These are phyloP conservation scores for Orientallactaga sibirica DNA, from an alignment of 2,797 vertebrate genomes.

Conservation along the genomic window DNA sequence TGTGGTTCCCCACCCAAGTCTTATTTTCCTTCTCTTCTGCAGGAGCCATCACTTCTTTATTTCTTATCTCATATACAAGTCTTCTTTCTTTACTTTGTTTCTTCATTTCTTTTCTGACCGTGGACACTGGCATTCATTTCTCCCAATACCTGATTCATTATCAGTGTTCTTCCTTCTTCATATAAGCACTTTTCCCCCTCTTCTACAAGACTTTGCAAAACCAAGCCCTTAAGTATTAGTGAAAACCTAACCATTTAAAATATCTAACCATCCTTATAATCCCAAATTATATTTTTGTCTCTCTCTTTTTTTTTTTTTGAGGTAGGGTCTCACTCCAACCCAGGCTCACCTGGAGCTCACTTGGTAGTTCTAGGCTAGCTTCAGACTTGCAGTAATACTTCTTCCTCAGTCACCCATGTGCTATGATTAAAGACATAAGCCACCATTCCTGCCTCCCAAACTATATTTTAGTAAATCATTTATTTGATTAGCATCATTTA, in stretches of 20 bases:
- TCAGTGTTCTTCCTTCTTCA: not conserved
- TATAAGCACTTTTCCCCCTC: not conserved
- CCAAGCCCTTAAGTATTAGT: not conserved
- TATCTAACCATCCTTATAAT: constrained; percentile 39
- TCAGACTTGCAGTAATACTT: too few relatives aligned
- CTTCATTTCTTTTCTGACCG: not conserved
- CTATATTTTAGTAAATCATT: constrained; percentile 1
- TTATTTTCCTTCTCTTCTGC: constrained; percentile 34
- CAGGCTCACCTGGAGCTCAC: too few relatives aligned
- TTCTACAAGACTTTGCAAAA: constrained; percentile 40
- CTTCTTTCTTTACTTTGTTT: constrained; percentile 20
- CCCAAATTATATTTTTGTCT: not conserved
- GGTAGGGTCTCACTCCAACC: too few relatives aligned
- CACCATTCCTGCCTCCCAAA: too few relatives aligned
- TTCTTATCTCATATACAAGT: not conserved
- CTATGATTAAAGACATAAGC: too few relatives aligned
- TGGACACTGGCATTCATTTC: not conserved
- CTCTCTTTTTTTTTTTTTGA: too few relatives aligned
- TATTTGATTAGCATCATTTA: constrained; percentile 44
- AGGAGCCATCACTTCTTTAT: not conserved
- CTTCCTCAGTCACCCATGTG: too few relatives aligned
- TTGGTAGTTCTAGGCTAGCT: too few relatives aligned
- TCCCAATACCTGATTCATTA: not conserved
- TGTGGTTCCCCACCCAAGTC: not conserved
- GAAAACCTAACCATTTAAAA: not conserved